These are phyloP conservation scores for Colinus virginianus DNA, from an alignment of 2,113 vertebrate species.

Conservation along the genomic window DNA sequence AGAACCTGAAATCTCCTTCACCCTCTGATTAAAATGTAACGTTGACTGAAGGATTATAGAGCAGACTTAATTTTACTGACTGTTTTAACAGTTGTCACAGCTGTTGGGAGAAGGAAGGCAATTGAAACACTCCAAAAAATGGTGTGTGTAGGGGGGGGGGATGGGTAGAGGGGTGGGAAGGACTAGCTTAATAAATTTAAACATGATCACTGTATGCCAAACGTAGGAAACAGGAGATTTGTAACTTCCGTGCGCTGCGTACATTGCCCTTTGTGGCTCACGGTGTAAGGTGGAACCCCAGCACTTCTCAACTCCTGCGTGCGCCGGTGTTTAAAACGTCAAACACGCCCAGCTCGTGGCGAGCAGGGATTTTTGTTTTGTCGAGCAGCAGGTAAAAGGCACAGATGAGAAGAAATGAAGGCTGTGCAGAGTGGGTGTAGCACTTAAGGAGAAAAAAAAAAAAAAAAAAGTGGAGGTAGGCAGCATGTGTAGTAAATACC, in stretches of 20 bases:
- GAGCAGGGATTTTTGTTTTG: background rate
- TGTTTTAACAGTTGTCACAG: constrained; percentile 90
- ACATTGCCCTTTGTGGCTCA: constrained; percentile 37
- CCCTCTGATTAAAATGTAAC: constrained; percentile 88
- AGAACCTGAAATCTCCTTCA: constrained; percentile 77
- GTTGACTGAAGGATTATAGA: constrained; percentile 86
- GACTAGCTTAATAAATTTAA: constrained; percentile 69
- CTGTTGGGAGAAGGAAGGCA: constrained; percentile 83
- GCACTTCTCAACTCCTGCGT: background rate
- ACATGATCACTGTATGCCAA: constrained; percentile 45
- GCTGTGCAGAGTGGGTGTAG: background rate
- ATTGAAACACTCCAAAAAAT: constrained; percentile 80
- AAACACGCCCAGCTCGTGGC: background rate
- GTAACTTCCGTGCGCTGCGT: background rate
- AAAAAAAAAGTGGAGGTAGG: background rate
- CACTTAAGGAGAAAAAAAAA: background rate
- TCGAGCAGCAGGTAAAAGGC: background rate
- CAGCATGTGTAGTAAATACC: background rate
- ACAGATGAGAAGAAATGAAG: background rate
- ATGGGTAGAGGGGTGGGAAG: background rate
- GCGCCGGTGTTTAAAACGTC: background rate
- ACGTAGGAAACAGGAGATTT: constrained; percentile 49
- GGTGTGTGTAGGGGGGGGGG: background rate
- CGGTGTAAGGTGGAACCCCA: constrained; percentile 27
- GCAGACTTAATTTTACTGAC: constrained; percentile 87